Evolutionary conservation across 2,113 vertebrate genomes (phyloP), one percentile per base, ranked within the genome.

Genomic region (Leucoraja erinaceus): DNA sequence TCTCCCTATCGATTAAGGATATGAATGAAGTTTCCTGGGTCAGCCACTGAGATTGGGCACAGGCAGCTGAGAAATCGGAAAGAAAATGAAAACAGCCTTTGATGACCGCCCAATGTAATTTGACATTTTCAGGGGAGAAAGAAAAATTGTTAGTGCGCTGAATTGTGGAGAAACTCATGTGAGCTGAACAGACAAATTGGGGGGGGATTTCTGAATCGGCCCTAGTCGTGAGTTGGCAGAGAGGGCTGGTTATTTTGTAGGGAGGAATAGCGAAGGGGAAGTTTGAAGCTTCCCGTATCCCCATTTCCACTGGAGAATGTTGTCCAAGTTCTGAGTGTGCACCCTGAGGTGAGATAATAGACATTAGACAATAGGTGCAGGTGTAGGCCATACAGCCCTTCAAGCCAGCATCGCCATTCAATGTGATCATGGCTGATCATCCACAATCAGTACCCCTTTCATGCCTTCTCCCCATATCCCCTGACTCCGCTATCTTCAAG

Each of bases 1-100:
- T 86, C 81, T 88, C 59, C 18, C 83, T 88, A 88, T 88, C 83
- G 59, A 88, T 88, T 88, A 63, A 88, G 59, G 83, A 88, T 63
- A 88, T 66, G 83, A 88, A 88, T 88, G 83, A 88, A 88, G 59
- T 66, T 88, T 56, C 31, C 31, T 33, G 83, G 83, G 59, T 88
- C 83, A 88, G 83, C n/a, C 63, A 28, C 83, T 16, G 83, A 86
- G 83, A 86, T 86, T 86, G 18, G 83, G 31, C 56, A 86, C n/a
- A n/a, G n/a, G 59, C 83, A 88, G 83, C 28, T 88, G 83, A 88
- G n/a, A 88, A 88, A 88, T 63, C 61, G 63, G 6, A 88, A n/a
- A 88, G 83, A 63, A 88, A 66, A 88, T 63, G 83, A 88, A 63
- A 63, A 88, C 83, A 88, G 83, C 83, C 59, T 88, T 63, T 88